Evolutionary conservation across 2,888 invertebrate genomes (phyloP), one percentile per base, ranked within the genome.

Genomic region (Drosophila cognata): DNA sequence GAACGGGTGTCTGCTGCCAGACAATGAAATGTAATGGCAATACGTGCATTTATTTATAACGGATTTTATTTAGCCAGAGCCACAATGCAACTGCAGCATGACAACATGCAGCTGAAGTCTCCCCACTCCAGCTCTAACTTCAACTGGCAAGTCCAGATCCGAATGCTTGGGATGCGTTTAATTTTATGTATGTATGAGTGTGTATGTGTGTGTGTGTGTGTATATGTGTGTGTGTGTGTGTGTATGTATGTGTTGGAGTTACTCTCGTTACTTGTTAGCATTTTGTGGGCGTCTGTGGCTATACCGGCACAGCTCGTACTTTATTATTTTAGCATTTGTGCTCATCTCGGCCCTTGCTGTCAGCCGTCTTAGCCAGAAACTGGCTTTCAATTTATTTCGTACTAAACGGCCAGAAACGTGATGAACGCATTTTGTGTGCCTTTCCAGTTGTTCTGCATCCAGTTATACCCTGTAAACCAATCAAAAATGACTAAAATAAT

Each of bases 11-110:
- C 38, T 58, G 67, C 66, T 48, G 71, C 51, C 77, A 64, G 84
- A 82, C 82, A 82, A 82, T 82, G 81, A 84, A 82, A 78, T 82
- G 82, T 81, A 84, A 88, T 88, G 88, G 88, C 79, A 82, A 82
- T 79, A 84, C 85, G 85, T 79, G 85, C 88, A 84, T 84, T 88
- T 84, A 85, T 88, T 84, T 84, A 85, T 84, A 88, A 84, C 83
- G 83, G 85, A 79, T 62, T 79, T 74, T 66, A 52, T 43, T 56
- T 46, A 58, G 61, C 61, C 60, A 67, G 36, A 33, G 52, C 55
- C 28, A 41, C 68, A 77, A 70, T 68, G 73, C 72, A 66, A 46
- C 53, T 77, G 71, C 76, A 76, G 65, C 58, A 67, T 67, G 67
- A 67, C 67, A 74, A 74, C 68, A 74, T 73, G 28, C 62, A 35